phyloP scores from a whole-genome alignment of 1,140 invertebrate species.

The Pseudomyrmex flavicornis region DNA sequence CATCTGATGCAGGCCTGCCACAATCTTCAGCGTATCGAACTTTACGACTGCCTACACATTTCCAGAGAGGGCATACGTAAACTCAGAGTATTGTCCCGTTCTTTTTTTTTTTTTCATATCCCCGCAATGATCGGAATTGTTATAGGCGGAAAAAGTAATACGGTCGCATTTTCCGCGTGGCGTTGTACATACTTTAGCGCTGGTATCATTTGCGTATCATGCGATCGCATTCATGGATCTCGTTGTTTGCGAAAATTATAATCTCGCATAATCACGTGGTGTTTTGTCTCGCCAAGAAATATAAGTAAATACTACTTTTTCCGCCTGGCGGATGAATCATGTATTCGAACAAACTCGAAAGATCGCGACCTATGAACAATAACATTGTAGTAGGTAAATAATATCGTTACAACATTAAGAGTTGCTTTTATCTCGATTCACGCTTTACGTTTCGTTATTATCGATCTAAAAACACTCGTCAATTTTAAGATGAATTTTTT shows the following conservation, averaged over 20 bases:
- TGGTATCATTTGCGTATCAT: slow-evolving; percentile 28
- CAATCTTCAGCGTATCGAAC: slow-evolving; percentile 97
- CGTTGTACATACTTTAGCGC: slow-evolving; percentile 12
- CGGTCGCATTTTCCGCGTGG: neutral
- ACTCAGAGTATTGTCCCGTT: slow-evolving; percentile 90
- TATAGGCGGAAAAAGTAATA: slow-evolving; percentile 28
- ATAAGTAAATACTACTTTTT: slow-evolving; percentile 47
- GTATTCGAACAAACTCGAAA: neutral
- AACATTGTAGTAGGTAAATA: neutral
- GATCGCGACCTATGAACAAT: neutral
- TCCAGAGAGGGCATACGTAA: slow-evolving; percentile 97
- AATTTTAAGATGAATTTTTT: no score
- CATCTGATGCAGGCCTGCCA: slow-evolving; percentile 96
- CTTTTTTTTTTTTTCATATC: neutral
- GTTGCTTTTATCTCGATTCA: no score
- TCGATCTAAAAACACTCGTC: no score
- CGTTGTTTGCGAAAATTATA: slow-evolving; percentile 25
- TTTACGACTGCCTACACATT: slow-evolving; percentile 99
- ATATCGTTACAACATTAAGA: no score
- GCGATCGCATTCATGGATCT: slow-evolving; percentile 7
- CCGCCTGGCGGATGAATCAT: slow-evolving; percentile 31
- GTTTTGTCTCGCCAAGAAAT: neutral
- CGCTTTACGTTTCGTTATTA: no score
- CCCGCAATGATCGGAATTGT: neutral
- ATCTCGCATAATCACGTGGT: slow-evolving; percentile 2